A percentile compares a stretch with the other conserved stretches of the same genome.
Evolutionary conservation across 2,113 vertebrate genomes (phyloP).

Genomic region (Chamaetylas fuelleborni): DNA sequence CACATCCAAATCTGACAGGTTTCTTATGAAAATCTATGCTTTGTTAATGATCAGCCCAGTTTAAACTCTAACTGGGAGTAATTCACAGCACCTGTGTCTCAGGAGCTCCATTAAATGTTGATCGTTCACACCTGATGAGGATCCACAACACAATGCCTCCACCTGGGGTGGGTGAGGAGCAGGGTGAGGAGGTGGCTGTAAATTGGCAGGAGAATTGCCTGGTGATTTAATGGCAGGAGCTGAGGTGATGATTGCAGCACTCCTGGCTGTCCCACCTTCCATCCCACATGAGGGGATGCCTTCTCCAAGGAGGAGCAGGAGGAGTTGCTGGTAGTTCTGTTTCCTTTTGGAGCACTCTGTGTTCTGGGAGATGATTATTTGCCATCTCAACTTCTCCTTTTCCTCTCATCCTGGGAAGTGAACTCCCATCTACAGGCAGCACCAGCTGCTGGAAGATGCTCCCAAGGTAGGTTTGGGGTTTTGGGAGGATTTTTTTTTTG

Average conservation of each 20-base stretch:
- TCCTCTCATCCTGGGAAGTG: background rate
- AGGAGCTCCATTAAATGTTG: background rate
- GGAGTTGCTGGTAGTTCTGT: background rate
- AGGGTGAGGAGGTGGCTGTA: background rate
- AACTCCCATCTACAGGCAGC: background rate
- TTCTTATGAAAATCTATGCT: background rate
- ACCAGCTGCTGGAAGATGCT: background rate
- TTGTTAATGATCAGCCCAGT: background rate
- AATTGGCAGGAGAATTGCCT: background rate
- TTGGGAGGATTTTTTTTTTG: background rate
- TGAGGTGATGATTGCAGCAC: too few species aligned
- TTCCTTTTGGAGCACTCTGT: background rate
- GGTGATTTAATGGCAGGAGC: background rate
- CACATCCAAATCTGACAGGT: background rate
- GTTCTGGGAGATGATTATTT: background rate
- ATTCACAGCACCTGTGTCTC: background rate
- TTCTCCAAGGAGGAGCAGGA: background rate
- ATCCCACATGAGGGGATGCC: accelerated
- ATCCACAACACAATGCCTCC: background rate
- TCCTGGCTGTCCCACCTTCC: background rate
- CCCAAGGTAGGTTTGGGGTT: background rate
- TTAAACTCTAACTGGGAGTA: background rate
- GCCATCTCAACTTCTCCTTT: background rate
- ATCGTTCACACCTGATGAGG: background rate
- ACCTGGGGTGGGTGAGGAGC: background rate